Conservation (phyloP, 2,797 vertebrate species). For the Takifugu rubripes region DNA sequence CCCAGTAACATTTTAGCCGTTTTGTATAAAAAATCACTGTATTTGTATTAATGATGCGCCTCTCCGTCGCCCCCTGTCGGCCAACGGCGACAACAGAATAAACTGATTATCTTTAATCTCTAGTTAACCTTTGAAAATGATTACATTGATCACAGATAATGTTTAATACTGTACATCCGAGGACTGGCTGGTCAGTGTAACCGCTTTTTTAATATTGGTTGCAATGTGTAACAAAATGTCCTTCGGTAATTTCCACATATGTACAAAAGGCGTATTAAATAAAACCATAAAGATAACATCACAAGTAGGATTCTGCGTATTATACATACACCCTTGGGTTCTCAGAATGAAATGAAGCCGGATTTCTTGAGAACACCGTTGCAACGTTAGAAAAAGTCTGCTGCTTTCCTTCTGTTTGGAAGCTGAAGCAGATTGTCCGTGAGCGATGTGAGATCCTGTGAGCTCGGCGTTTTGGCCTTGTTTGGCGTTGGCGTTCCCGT, state of each 20-base stretch:
- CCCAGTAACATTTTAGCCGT: no score
- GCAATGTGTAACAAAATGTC: no score
- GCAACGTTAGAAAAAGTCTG: slow-evolving; percentile 79
- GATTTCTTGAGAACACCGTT: slow-evolving; percentile 6
- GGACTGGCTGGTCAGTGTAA: no score
- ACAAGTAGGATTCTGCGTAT: slow-evolving; percentile 9
- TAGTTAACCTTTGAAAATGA: no score
- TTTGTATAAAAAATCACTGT: no score
- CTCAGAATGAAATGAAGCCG: slow-evolving; percentile 2
- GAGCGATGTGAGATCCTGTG: slow-evolving; percentile 90
- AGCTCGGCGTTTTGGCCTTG: slow-evolving; percentile 79
- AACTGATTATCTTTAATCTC: no score
- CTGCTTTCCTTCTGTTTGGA: slow-evolving; percentile 88
- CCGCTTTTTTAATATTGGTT: no score
- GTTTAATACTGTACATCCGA: no score
- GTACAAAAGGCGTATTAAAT: slow-evolving; percentile 17
- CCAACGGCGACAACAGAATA: no score
- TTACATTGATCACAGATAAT: no score
- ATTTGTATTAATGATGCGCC: slow-evolving; percentile 6
- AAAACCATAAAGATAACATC: slow-evolving; percentile 11
- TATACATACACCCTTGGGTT: no score
- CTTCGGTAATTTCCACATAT: no score
- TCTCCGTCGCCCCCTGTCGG: not conserved
- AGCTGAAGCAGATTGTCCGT: slow-evolving; percentile 95
- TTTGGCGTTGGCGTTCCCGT: slow-evolving; percentile 79